These are phyloP conservation scores for Sturnus vulgaris DNA, from an alignment of 2,113 vertebrate genomes.

Conservation along the genomic window DNA sequence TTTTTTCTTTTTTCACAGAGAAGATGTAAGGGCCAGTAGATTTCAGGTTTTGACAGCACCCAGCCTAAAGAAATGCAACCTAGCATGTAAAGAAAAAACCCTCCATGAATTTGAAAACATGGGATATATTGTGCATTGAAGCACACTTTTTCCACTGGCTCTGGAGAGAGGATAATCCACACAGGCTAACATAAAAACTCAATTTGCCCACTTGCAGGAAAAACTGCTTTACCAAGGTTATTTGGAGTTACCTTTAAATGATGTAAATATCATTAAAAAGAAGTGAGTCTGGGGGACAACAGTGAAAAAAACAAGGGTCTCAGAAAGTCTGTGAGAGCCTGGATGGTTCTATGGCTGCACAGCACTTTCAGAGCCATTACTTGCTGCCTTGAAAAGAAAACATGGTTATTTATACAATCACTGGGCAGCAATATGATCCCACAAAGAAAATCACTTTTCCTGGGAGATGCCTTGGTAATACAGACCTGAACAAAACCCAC, in stretches of 20 bases:
- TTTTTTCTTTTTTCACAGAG: not conserved
- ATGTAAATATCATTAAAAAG: not conserved
- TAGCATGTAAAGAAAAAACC: slow-evolving; percentile 7
- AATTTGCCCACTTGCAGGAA: not conserved
- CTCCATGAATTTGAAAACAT: not conserved
- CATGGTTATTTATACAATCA: slow-evolving; percentile 18
- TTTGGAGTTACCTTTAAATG: not conserved
- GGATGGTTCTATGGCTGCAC: not conserved
- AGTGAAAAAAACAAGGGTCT: not conserved
- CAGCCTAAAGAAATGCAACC: slow-evolving; percentile 4
- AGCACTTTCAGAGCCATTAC: not conserved
- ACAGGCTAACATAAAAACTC: not conserved
- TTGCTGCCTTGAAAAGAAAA: slow-evolving; percentile 19
- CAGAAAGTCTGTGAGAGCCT: not conserved
- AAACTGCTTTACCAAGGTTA: not conserved
- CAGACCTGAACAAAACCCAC: not conserved
- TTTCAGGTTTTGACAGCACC: slow-evolving; percentile 10
- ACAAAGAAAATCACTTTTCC: slow-evolving; percentile 16
- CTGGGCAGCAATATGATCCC: not conserved
- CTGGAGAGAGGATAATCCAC: not conserved
- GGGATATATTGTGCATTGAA: not conserved
- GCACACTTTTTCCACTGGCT: not conserved
- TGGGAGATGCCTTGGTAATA: not conserved
- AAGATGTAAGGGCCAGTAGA: not conserved
- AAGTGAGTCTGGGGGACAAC: not conserved